Evolutionary conservation across 2,797 vertebrate genomes (phyloP).

Genomic region (Sebastes baramenuke): DNA sequence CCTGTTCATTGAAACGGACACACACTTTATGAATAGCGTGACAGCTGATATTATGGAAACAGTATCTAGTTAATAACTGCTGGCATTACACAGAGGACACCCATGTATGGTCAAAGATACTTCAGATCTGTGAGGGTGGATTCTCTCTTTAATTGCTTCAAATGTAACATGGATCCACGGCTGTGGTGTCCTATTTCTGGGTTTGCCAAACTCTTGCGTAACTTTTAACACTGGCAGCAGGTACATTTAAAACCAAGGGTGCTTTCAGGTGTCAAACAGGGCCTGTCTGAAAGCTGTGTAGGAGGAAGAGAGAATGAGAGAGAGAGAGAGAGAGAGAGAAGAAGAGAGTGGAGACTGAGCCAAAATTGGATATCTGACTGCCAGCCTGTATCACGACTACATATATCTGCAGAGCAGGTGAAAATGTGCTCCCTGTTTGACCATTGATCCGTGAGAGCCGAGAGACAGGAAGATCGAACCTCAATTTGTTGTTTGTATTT

Average conservation of each 20-base stretch:
- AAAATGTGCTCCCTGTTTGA: constrained; percentile 36
- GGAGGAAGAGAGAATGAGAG: constrained; percentile 55
- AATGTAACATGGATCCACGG: constrained; percentile 10
- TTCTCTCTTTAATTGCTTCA: constrained; percentile 35
- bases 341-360: constrained; percentile 32
- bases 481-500: constrained; percentile 21
- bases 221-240: constrained; percentile 67
- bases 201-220: constrained; percentile 71
- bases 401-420: constrained; percentile 31
- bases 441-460: constrained; percentile 27
- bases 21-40: not conserved
- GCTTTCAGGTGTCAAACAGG: constrained; percentile 73
- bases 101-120: constrained; percentile 16
- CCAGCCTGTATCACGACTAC: constrained; percentile 55
- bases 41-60: not conserved
- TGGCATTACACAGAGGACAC: constrained; percentile 2
- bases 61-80: not conserved
- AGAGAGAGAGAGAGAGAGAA: not conserved
- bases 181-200: constrained; percentile 52
- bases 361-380: constrained; percentile 56
- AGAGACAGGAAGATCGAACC: constrained; percentile 6
- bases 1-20: not conserved
- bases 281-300: constrained; percentile 65
- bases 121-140: constrained; percentile 33
- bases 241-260: constrained; percentile 63